These are phyloP conservation scores for Gallinago media DNA, from an alignment of 2,113 vertebrate genomes.

Conservation along the genomic window DNA sequence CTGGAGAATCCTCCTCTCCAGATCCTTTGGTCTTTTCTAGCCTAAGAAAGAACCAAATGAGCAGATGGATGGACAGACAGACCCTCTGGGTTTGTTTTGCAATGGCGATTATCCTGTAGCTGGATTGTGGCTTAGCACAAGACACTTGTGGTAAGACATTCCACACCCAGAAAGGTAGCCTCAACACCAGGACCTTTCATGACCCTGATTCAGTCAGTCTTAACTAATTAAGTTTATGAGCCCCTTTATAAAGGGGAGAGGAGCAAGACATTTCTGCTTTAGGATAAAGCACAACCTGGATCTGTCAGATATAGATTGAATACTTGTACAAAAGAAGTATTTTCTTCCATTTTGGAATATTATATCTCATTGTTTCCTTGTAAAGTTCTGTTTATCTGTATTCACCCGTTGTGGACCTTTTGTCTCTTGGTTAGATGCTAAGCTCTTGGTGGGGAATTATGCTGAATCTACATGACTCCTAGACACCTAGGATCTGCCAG, in stretches of 20 bases:
- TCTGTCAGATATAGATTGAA: not conserved
- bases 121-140: not conserved
- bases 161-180: not conserved
- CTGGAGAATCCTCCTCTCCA: not conserved
- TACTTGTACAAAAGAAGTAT: not conserved
- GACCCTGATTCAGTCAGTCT: not conserved
- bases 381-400: not conserved
- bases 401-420: not conserved
- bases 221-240: not conserved
- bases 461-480: not conserved
- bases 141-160: not conserved
- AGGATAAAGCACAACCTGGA: slow-evolving; percentile 7
- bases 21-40: not conserved
- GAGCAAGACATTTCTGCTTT: slow-evolving; percentile 9
- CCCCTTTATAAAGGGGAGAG: slow-evolving; percentile 11
- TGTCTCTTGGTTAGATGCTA: not conserved
- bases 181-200: not conserved
- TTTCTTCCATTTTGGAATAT: not conserved
- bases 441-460: not conserved
- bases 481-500: not conserved
- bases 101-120: not conserved
- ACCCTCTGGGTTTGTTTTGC: not conserved
- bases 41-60: not conserved
- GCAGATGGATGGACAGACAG: not conserved
- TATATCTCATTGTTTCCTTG: not conserved